Base-by-base conservation (phyloP, 37 sponge, comb jelly and placozoan species). In the Chondrosia reniformis region DNA sequence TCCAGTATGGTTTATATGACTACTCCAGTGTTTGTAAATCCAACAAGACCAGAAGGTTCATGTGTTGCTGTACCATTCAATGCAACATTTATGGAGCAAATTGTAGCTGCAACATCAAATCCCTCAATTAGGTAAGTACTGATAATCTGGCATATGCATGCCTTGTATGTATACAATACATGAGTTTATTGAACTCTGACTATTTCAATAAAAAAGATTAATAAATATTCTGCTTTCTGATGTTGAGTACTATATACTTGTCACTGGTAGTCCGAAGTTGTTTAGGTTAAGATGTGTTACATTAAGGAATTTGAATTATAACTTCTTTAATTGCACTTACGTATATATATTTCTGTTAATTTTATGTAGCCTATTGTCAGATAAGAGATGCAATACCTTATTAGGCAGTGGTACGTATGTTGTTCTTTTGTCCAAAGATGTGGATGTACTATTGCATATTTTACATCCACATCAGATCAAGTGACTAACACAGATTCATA, bases 51-150 rank as follows among this genome's bases (percentile, higher is more conserved):
- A 30, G 66, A n/a, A 33, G 66, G 66, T 13, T 64, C 66, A 4
- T 64, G 66, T 64, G 33, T 64, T 32, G 66, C 34, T 1, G 36
- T 78, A 4, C 72, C 79, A 43, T 59, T 64, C 31, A 64, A 64
- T 28, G 4, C 66, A 33, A 64, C 66, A 17, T 64, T 64, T 30
- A 32, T 33, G 34, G 66, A 64, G 33, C 33, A 32, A 2, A 21
- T 64, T 44, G 39, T 77, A n/a, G 67, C 63, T 66, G 28, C 77
- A 22, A 83, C 77, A 22, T 83, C 77, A 78, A 76, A 15, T 4
- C 84, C 84, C 52, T 49, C 52, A 49, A 49, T 10, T 49, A 15
- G 15, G 15, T 15, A n/a, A n/a, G n/a, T n/a, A n/a, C n/a, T n/a
- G n/a, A n/a, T n/a, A n/a, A n/a, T n/a, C n/a, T n/a, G n/a, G n/a